phyloP scores from a whole-genome alignment of 2,888 invertebrate species.

The Branchipolynoe longqiensis region DNA sequence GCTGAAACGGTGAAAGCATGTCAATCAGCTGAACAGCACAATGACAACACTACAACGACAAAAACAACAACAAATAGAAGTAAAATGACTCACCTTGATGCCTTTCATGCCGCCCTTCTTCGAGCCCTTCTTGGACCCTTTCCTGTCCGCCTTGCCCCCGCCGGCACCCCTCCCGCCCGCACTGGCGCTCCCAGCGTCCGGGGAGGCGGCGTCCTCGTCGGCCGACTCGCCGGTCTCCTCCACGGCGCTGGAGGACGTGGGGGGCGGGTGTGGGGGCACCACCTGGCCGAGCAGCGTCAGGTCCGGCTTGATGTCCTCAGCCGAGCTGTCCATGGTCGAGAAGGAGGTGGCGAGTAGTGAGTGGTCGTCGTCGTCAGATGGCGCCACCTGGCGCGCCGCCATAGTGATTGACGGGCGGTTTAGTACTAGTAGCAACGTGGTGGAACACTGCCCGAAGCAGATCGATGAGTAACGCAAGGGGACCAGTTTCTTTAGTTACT shows the following conservation, averaged over 20 bases:
- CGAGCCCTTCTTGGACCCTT: slow-evolving; percentile 28
- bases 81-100: background rate
- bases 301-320: slow-evolving; percentile 48
- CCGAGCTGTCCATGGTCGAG: slow-evolving; percentile 13
- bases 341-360: background rate
- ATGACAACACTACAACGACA: background rate
- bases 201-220: slow-evolving; percentile 29
- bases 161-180: background rate
- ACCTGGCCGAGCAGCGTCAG: slow-evolving; percentile 30
- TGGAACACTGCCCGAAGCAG: no score
- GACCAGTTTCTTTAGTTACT: no score
- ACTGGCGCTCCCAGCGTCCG: background rate
- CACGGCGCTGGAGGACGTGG: background rate
- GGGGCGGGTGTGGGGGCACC: background rate
- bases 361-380: background rate
- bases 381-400: background rate
- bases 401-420: background rate
- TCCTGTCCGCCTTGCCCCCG: slow-evolving; percentile 12
- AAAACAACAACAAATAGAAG: background rate
- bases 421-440: no score
- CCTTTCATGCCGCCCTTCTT: slow-evolving; percentile 27
- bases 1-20: background rate
- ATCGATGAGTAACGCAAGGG: no score
- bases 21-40: background rate
- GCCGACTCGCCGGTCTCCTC: slow-evolving; percentile 1